Conservation (phyloP, 2,113 vertebrate genomes). For the Suricata suricatta region DNA sequence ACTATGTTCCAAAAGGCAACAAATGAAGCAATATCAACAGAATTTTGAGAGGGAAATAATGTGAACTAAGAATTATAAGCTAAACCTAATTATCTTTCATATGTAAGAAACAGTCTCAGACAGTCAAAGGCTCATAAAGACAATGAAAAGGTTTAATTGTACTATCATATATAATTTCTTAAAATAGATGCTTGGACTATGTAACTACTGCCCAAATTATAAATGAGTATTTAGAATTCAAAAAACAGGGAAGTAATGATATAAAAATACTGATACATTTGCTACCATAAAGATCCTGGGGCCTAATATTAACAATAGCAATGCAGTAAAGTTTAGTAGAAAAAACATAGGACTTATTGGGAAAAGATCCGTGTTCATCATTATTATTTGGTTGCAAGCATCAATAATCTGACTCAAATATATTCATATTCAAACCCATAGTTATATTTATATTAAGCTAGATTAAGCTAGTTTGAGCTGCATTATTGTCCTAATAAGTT, state of each 20-base stretch:
- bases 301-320: background rate
- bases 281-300: background rate
- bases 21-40: background rate
- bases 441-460: background rate
- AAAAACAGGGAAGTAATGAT: background rate
- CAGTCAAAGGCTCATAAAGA: background rate
- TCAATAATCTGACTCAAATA: background rate
- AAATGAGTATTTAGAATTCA: background rate
- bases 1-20: background rate
- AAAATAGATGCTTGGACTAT: background rate
- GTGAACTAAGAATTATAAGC: background rate
- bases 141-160: background rate
- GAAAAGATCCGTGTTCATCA: background rate
- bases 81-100: background rate
- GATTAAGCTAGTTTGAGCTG: background rate
- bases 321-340: background rate
- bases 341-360: background rate
- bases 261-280: background rate
- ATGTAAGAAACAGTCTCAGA: background rate
- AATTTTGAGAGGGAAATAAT: background rate
- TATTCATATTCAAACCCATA: background rate
- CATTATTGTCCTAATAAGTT: background rate
- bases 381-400: background rate
- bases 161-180: background rate
- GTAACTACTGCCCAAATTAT: background rate